Evolutionary conservation across 35 echinoderm and acorn worm species (phyloP).

Genomic region (Apostichopus parvimensis): DNA sequence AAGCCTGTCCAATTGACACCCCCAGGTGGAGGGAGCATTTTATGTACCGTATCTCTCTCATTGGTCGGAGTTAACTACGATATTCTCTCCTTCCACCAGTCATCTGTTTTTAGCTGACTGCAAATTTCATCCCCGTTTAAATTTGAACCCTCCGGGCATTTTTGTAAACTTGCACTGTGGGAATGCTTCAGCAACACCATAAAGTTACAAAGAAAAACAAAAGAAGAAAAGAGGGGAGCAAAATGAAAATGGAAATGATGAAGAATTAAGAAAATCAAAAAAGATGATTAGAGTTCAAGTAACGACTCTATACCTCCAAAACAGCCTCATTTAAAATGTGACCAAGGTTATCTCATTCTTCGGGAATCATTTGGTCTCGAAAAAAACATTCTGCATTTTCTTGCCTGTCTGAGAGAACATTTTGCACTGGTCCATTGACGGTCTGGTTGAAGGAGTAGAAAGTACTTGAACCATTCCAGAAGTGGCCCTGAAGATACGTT

Average conservation of each 20-base stretch:
- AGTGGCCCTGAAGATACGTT: conserved; percentile 24
- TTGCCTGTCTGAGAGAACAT: not conserved
- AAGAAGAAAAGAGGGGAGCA: not conserved
- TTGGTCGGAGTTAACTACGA: not conserved
- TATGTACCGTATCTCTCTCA: not conserved
- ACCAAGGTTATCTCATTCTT: not conserved
- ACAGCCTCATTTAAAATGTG: not conserved
- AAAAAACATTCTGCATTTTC: not conserved
- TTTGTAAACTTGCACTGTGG: not conserved
- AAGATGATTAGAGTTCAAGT: not conserved
- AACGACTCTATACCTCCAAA: not conserved
- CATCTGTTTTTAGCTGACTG: not conserved
- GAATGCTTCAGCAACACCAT: not conserved
- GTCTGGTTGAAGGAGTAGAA: not conserved
- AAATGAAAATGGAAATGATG: not conserved
- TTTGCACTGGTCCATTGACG: not conserved
- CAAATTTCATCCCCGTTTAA: not conserved
- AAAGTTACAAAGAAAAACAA: not conserved
- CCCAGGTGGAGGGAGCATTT: not conserved
- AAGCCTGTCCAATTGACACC: not conserved
- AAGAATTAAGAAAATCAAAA: not conserved
- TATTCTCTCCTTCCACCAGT: not conserved
- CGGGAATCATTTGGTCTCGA: not conserved
- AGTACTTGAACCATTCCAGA: not conserved
- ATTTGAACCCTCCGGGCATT: not conserved